A percentile compares a stretch with the other conserved stretches of the same genome.
Evolutionary conservation across 2,113 vertebrate genomes (phyloP).

Genomic region (Xerus inauris): DNA sequence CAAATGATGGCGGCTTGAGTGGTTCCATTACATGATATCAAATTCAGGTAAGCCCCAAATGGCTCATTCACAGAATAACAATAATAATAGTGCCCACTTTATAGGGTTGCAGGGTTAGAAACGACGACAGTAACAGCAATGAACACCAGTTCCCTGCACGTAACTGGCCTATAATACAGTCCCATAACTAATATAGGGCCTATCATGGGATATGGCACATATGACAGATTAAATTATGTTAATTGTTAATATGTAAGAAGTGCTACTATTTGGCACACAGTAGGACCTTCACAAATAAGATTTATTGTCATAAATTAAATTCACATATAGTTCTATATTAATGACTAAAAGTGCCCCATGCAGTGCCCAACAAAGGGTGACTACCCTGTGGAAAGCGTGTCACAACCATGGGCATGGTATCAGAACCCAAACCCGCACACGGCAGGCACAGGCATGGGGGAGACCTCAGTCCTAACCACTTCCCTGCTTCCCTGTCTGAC

Average conservation of each 20-base stretch:
- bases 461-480: accelerated
- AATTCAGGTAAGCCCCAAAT: neutral
- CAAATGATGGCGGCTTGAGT: neutral
- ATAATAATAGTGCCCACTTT: neutral
- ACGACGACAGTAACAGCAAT: accelerated
- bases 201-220: neutral
- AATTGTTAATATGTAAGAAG: neutral
- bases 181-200: neutral
- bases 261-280: neutral
- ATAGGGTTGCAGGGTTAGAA: neutral
- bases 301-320: neutral
- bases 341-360: neutral
- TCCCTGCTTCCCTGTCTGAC: neutral
- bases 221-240: neutral
- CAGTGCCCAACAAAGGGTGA: no score
- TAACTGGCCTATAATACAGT: neutral
- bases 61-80: neutral
- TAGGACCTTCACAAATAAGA: neutral
- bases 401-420: accelerated
- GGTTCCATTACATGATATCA: neutral
- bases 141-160: neutral
- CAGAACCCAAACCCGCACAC: accelerated
- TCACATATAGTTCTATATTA: neutral
- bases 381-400: accelerated
- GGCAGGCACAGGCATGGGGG: neutral